Evolutionary conservation across 53 echinoderm and acorn worm species (phyloP), one percentile per base, ranked within the genome.

Genomic region (Pentamera pediparva): DNA sequence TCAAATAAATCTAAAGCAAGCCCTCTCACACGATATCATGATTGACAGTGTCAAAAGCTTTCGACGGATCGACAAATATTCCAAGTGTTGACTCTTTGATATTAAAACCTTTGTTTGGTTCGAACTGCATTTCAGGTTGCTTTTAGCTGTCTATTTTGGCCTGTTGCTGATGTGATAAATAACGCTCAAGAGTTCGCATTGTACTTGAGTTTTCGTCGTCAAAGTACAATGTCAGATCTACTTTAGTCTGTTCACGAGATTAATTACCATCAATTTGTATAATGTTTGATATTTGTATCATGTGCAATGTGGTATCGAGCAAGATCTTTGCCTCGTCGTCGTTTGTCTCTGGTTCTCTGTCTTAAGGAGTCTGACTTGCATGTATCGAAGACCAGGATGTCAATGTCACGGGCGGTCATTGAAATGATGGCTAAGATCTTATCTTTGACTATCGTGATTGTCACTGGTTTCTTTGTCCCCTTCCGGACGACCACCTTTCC

Each of bases 241-340:
- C 56, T 53, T 80, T 85, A 25, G 75, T 64, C 39, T 85, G 47
- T 28, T 75, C 62, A 73, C 73, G 79, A 22, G 74, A 84, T 1
- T 73, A 74, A 25, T 79, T 63, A 21, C 80, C 54, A 35, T 61
- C 37, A 65, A 75, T 79, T 50, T 79, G 34, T 28, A 80, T 73
- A 55, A n/a, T 85, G 75, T 50, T 72, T 84, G 49, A 78, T 84
- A 74, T 45, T 84, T 11, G 85, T 84, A 45, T 79, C 79, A 65
- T 82, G 67, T 64, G 40, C 47, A 56, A 56, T 82, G 55, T 54
- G 82, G 58, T 81, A 81, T 24, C 53, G 62, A 53, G 63, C 41
- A 13, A 63, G 62, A 19, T 59, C 70, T 43, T 62, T 75, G 11
- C 75, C 64, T 64, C 51, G 51, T 37, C 34, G 30, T 51, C 55